Conservation (phyloP, 2,888 invertebrate species). For the Ophion ellenae region DNA sequence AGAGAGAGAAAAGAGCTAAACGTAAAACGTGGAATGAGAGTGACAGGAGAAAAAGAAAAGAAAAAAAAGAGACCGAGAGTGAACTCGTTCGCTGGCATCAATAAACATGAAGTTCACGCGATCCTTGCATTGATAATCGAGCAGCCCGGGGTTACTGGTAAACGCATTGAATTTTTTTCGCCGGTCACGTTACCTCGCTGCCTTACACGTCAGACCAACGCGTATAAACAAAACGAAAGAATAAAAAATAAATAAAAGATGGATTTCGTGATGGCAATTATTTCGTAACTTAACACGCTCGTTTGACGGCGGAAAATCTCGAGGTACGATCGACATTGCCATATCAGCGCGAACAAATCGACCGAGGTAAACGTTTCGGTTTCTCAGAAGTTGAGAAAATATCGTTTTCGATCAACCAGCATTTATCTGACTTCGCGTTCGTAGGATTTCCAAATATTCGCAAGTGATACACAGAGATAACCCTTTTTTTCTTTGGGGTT, state of each 20-base stretch:
- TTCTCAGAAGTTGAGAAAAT: background rate
- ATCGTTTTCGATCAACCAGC: background rate
- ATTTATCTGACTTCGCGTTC: background rate
- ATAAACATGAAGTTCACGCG: constrained; percentile 51
- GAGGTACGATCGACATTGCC: no score
- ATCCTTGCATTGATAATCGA: constrained; percentile 27
- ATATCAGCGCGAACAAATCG: background rate
- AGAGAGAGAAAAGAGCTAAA: background rate
- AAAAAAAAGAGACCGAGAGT: constrained; percentile 27
- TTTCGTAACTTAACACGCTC: background rate
- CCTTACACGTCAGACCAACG: background rate
- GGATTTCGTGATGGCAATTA: background rate
- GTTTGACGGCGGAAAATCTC: background rate
- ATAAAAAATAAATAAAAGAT: background rate
- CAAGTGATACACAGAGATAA: background rate
- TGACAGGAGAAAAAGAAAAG: background rate
- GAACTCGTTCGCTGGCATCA: constrained; percentile 44
- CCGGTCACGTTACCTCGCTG: background rate
- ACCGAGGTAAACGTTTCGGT: background rate
- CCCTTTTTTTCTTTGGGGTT: background rate
- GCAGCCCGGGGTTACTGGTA: background rate
- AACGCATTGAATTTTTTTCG: background rate
- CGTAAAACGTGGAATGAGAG: background rate
- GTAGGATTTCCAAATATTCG: background rate
- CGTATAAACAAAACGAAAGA: background rate